Percentiles rank a stretch among this genome's conserved stretches.
Evolutionary conservation across 2,888 invertebrate genomes (phyloP).

Genomic region (Dasysyrphus albostriatus): DNA sequence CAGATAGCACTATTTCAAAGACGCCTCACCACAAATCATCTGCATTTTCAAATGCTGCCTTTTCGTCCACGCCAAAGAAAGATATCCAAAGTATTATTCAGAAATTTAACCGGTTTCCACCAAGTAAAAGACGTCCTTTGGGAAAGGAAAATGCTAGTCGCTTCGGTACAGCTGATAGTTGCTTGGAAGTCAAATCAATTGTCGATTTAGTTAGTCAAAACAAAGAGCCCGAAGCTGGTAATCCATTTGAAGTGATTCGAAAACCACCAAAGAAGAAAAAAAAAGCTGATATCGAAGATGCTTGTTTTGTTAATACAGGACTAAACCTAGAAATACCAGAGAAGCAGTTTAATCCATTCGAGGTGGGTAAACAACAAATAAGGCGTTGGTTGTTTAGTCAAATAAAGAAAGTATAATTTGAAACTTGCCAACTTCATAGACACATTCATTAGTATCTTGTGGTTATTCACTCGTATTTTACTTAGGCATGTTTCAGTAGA

Average conservation of each 20-base stretch:
- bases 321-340: slow-evolving; percentile 83
- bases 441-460: no score
- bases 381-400: not conserved
- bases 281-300: slow-evolving; percentile 77
- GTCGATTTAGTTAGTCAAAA: slow-evolving; percentile 78
- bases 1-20: not conserved
- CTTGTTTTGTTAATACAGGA: slow-evolving; percentile 83
- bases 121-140: slow-evolving; percentile 35
- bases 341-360: slow-evolving; percentile 83
- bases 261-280: slow-evolving; percentile 83
- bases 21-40: slow-evolving; percentile 4
- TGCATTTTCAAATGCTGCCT: slow-evolving; percentile 81
- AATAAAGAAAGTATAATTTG: not conserved
- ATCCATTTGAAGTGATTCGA: slow-evolving; percentile 82
- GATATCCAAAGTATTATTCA: slow-evolving; percentile 78
- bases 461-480: no score
- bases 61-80: slow-evolving; percentile 82
- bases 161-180: slow-evolving; percentile 75
- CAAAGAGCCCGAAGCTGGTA: slow-evolving; percentile 64
- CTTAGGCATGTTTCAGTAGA: no score
- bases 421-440: no score
- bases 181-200: slow-evolving; percentile 82
- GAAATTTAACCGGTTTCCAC: slow-evolving; percentile 62
- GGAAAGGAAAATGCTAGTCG: slow-evolving; percentile 74
- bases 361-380: slow-evolving; percentile 77